These are phyloP conservation scores for Diadumene lineata DNA, from an alignment of 92 coral and sea anemone species.

Conservation along the genomic window DNA sequence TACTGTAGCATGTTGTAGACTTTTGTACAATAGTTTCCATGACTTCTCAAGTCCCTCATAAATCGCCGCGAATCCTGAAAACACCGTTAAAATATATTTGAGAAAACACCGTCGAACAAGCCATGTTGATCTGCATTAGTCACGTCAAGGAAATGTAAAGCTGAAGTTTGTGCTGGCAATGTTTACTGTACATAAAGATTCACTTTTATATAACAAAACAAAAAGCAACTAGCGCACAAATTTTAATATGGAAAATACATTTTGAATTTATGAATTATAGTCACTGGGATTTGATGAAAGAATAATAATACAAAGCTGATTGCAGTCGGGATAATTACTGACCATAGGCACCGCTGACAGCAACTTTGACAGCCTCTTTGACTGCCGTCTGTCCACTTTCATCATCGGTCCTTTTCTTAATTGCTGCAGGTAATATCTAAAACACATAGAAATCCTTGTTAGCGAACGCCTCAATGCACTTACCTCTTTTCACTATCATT, in stretches of 20 bases:
- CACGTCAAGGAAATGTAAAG: too few species aligned
- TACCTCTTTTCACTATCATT: too few species aligned
- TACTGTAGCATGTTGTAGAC: constrained; percentile 89
- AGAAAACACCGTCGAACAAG: not conserved
- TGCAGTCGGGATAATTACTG: not conserved
- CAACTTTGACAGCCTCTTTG: constrained; percentile 83
- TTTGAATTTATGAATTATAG: too few species aligned
- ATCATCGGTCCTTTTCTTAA: constrained; percentile 60
- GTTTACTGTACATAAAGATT: too few species aligned
- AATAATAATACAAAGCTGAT: not conserved
- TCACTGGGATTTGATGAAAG: too few species aligned
- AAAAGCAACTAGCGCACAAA: too few species aligned
- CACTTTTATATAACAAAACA: too few species aligned
- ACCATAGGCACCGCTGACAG: constrained; percentile 93
- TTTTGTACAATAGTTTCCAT: constrained; percentile 88
- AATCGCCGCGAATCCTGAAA: constrained; percentile 78
- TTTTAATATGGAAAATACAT: too few species aligned
- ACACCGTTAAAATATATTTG: not conserved
- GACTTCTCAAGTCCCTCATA: constrained; percentile 88
- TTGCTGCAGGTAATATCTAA: constrained; percentile 62
- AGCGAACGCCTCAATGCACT: too few species aligned
- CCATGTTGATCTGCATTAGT: too few species aligned
- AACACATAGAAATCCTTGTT: not conserved
- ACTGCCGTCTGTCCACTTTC: constrained; percentile 70
- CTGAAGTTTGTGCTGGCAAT: too few species aligned